These are phyloP conservation scores for Pissodes strobi DNA, from an alignment of 1,140 invertebrate genomes.

Conservation along the genomic window DNA sequence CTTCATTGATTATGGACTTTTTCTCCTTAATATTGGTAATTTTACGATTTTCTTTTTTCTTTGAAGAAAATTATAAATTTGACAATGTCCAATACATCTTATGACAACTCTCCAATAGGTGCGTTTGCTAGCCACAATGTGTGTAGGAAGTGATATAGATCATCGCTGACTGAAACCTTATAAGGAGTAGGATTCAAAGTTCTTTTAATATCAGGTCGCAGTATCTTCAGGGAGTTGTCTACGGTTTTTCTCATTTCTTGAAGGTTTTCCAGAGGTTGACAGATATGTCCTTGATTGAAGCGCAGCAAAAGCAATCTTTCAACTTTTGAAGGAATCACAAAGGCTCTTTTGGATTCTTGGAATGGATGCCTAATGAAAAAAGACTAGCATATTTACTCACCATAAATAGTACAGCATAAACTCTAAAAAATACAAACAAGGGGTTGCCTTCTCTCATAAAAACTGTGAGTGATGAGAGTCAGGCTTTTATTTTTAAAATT, in stretches of 20 bases:
- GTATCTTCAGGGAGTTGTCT: constrained; percentile 74
- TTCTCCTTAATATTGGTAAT: no score
- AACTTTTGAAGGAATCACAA: constrained; percentile 85
- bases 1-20: no score
- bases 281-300: constrained; percentile 83
- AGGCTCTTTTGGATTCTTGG: constrained; percentile 92
- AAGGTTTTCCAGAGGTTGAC: constrained; percentile 70
- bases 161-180: constrained; percentile 95
- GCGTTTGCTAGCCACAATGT: constrained; percentile 96
- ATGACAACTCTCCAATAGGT: constrained; percentile 95
- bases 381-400: no score
- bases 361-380: constrained; percentile 84
- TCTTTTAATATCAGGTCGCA: constrained; percentile 92
- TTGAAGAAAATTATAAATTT: no score
- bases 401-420: no score
- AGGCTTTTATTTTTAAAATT: no score
- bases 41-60: no score
- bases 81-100: no score
- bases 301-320: constrained; percentile 76
- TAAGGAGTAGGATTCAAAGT: constrained; percentile 97
- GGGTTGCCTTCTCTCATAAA: no score
- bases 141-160: constrained; percentile 94
- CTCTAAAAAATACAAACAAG: no score
- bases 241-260: constrained; percentile 80
- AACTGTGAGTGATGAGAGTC: no score